A percentile compares a stretch with the other conserved stretches of the same genome.
Conservation (phyloP, 92 coral and sea anemone genomes). For the Parazoanthus darwini region DNA sequence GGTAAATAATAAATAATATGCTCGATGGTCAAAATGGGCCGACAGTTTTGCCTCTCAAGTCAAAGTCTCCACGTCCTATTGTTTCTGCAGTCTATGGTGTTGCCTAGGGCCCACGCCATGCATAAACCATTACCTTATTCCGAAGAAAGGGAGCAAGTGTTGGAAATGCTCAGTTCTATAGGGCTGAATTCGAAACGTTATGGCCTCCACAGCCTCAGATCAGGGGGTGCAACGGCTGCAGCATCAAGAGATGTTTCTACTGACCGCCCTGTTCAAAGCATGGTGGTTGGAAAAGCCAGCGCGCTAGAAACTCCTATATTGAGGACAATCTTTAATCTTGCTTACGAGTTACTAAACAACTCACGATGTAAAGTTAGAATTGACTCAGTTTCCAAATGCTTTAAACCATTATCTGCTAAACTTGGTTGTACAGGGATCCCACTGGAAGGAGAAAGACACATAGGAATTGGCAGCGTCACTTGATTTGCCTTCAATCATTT, state of each 20-base stretch:
- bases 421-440: not conserved
- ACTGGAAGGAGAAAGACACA: not conserved
- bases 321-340: conserved; percentile 17
- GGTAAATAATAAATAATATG: not conserved
- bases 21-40: conserved; percentile 49
- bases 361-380: not conserved
- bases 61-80: conserved; percentile 45
- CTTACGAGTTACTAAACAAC: conserved; percentile 8
- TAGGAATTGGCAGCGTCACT: not conserved
- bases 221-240: conserved; percentile 63
- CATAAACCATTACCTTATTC: conserved; percentile 14
- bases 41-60: conserved; percentile 22
- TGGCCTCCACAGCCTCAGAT: conserved; percentile 59
- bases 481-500: not conserved
- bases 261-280: conserved; percentile 23
- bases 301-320: conserved; percentile 34
- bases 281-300: conserved; percentile 25
- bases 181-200: conserved; percentile 52
- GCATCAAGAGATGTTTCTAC: conserved; percentile 37
- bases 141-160: conserved; percentile 51
- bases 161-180: conserved; percentile 26
- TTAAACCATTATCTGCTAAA: not conserved
- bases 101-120: conserved; percentile 44
- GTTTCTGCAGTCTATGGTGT: conserved; percentile 49
- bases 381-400: not conserved